Percentiles rank a stretch among this genome's conserved stretches.
These are phyloP conservation scores for Nettapus auritus DNA, from an alignment of 2,113 vertebrate species.

Conservation along the genomic window DNA sequence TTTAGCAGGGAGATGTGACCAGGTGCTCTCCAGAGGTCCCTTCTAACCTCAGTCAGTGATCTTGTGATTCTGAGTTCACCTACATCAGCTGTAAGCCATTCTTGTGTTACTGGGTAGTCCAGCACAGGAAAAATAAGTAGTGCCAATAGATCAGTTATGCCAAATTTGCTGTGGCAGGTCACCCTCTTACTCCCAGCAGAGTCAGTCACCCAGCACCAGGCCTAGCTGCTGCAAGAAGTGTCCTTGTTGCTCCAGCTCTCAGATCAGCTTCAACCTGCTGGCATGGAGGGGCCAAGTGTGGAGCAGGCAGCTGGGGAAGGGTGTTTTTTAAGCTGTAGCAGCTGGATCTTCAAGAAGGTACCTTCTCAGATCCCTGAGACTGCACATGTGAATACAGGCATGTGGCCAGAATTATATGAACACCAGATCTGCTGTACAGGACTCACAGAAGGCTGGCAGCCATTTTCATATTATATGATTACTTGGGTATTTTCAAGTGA, in stretches of 20 bases:
- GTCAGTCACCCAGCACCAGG: not conserved
- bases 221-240: not conserved
- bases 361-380: not conserved
- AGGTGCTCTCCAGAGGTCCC: not conserved
- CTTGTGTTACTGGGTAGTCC: not conserved
- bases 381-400: not conserved
- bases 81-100: not conserved
- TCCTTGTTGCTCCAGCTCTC: not conserved
- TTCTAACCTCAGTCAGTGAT: not conserved
- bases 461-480: not conserved
- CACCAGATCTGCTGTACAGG: not conserved
- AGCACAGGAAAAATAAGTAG: not conserved
- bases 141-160: not conserved
- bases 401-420: not conserved
- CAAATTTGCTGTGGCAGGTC: not conserved
- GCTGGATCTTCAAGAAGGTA: not conserved
- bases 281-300: not conserved
- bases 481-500: not conserved
- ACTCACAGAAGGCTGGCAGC: not conserved
- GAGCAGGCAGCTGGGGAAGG: not conserved
- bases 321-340: not conserved
- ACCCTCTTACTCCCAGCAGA: not conserved
- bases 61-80: not conserved
- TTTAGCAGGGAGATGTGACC: not conserved
- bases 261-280: not conserved